Evolutionary conservation across 2,888 invertebrate genomes (phyloP), one percentile per base, ranked within the genome.

Genomic region (Brassicogethes aeneus): DNA sequence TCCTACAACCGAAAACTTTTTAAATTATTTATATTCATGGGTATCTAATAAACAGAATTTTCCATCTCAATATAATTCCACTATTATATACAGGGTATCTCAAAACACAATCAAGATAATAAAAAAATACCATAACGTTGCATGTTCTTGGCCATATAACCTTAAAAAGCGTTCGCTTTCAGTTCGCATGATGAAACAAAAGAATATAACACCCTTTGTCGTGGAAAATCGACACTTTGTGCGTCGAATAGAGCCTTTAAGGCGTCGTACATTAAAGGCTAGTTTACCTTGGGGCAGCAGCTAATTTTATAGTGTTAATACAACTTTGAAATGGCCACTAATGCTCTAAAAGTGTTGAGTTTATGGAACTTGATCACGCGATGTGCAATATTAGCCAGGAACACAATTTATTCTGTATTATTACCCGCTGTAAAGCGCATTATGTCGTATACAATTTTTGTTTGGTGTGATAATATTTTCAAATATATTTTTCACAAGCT

Each of bases 301-400:
- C 41, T 57, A 59, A 59, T 59, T 57, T 53, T 49, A 49, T 50
- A 59, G 57, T 59, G 57, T 58, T 59, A 58, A 58, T 58, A 55
- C 57, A 55, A 56, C 57, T 54, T 51, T 56, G 66, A 67, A 68
- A 67, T 67, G 68, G 66, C 67, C 65, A 66, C 67, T 67, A 67
- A 66, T 67, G 64, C 60, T 64, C 58, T 56, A 58, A 54, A 67
- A 66, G 67, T 66, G 66, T 66, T 63, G 61, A 60, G 59, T 60
- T 66, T 66, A 68, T 68, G 64, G 56, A 52, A 49, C 45, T 49
- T 51, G 48, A 54, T 56, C 68, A 68, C 64, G 68, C 66, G 53
- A 64, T 53, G 46, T 42, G 49, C 52, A 52, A 54, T 54, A 53
- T 51, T 23, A 10, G 23, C 5, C 10, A 23, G n/a, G n/a, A n/a